A percentile compares a stretch with the other conserved stretches of the same genome.
Conservation (phyloP, 2,888 invertebrate species). For the Spialia ferax region DNA sequence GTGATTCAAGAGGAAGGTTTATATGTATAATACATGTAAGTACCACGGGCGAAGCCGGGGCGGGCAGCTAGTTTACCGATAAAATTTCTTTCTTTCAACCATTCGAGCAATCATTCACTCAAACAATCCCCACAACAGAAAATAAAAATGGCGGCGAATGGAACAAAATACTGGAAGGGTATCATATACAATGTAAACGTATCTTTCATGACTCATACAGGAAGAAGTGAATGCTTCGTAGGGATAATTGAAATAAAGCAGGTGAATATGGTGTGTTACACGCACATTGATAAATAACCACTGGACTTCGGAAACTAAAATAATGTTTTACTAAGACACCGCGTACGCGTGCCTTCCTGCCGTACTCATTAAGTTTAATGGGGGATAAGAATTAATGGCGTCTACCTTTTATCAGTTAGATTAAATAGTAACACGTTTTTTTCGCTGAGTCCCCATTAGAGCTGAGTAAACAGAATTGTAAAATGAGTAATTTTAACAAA, state of each 20-base stretch:
- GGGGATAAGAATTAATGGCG: background rate
- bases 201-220: background rate
- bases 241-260: constrained; percentile 71
- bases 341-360: constrained; percentile 23
- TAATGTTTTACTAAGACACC: constrained; percentile 14
- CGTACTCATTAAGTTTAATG: constrained; percentile 18
- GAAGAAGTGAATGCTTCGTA: background rate
- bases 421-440: background rate
- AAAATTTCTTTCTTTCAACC: no score
- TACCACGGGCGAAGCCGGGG: no score
- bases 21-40: no score
- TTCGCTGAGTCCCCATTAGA: background rate
- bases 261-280: constrained; percentile 63
- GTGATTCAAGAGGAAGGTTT: no score
- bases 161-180: no score
- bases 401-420: background rate
- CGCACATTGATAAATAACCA: constrained; percentile 56
- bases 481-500: no score
- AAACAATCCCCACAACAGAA: no score
- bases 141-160: no score
- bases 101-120: no score
- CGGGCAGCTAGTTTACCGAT: no score
- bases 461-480: no score
- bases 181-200: no score
- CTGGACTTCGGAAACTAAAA: constrained; percentile 12